phyloP scores from a whole-genome alignment of 1,140 invertebrate genomes.

The Popillia japonica region DNA sequence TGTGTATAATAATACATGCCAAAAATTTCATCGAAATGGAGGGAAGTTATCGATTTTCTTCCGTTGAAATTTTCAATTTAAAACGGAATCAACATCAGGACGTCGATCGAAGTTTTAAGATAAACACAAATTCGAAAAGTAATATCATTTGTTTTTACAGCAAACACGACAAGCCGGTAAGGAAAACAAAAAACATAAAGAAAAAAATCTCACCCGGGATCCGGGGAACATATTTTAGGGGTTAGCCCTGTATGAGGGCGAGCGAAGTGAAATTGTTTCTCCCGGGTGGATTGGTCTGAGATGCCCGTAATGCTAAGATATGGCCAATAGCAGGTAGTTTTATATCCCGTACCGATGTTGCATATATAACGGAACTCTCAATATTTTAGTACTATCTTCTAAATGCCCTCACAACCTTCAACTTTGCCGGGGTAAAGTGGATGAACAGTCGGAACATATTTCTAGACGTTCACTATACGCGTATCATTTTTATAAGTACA shows the following conservation, averaged over 20 bases:
- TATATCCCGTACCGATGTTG: constrained; percentile 61
- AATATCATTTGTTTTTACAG: constrained; percentile 14
- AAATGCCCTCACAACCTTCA: constrained; percentile 32
- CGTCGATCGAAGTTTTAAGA: neutral
- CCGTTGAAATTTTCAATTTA: neutral
- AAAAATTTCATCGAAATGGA: no score
- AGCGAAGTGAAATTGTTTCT: constrained; percentile 57
- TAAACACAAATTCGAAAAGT: neutral
- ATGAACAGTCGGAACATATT: constrained; percentile 35
- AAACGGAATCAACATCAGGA: neutral
- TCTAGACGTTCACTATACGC: constrained; percentile 4
- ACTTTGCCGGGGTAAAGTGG: constrained; percentile 29
- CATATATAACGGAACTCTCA: constrained; percentile 60
- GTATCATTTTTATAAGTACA: constrained; percentile 21
- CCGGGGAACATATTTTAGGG: constrained; percentile 41
- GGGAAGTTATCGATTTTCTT: neutral
- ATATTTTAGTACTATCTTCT: constrained; percentile 58
- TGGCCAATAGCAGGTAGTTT: constrained; percentile 61
- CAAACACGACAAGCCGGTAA: constrained; percentile 30
- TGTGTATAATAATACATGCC: no score
- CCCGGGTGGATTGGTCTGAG: constrained; percentile 57
- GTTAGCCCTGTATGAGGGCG: constrained; percentile 32
- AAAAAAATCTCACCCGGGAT: constrained; percentile 30
- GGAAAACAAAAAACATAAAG: constrained; percentile 28
- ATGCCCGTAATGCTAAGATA: constrained; percentile 60